A percentile compares a stretch with the other conserved stretches of the same genome.
These are phyloP conservation scores for Beaufortia kweichowensis DNA, from an alignment of 2,113 vertebrate genomes.

Conservation along the genomic window DNA sequence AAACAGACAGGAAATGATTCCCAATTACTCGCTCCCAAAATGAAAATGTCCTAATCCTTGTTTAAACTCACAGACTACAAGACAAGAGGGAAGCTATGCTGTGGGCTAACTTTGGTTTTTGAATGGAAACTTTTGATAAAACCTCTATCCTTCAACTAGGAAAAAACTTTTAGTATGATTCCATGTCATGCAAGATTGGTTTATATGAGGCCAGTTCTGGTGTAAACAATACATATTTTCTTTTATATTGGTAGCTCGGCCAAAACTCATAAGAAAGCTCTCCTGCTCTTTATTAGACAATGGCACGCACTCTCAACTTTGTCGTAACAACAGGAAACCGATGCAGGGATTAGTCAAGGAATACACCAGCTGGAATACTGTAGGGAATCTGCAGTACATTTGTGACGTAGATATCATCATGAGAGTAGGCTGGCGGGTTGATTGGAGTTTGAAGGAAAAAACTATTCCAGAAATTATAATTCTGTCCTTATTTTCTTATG, in stretches of 20 bases:
- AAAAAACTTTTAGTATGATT: constrained; percentile 55
- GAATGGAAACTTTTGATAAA: constrained; percentile 30
- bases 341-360: constrained; percentile 16
- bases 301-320: constrained; percentile 57
- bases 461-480: too few relatives aligned
- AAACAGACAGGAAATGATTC: constrained; percentile 26
- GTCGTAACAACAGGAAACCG: constrained; percentile 21
- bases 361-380: not conserved
- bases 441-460: too few relatives aligned
- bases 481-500: too few relatives aligned
- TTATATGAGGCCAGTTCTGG: constrained; percentile 51
- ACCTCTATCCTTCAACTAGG: constrained; percentile 21
- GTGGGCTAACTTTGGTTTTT: constrained; percentile 17
- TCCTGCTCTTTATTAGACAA: constrained; percentile 60
- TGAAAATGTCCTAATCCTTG: constrained; percentile 15
- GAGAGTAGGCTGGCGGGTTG: not conserved
- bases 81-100: constrained; percentile 4
- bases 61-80: constrained; percentile 12
- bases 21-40: not conserved
- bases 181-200: constrained; percentile 58
- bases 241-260: constrained; percentile 56
- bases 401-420: not conserved
- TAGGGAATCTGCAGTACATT: not conserved
- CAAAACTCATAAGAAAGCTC: constrained; percentile 61
- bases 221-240: constrained; percentile 53